These are phyloP conservation scores for Alosa alosa DNA, from an alignment of 2,113 vertebrate species.

Conservation along the genomic window DNA sequence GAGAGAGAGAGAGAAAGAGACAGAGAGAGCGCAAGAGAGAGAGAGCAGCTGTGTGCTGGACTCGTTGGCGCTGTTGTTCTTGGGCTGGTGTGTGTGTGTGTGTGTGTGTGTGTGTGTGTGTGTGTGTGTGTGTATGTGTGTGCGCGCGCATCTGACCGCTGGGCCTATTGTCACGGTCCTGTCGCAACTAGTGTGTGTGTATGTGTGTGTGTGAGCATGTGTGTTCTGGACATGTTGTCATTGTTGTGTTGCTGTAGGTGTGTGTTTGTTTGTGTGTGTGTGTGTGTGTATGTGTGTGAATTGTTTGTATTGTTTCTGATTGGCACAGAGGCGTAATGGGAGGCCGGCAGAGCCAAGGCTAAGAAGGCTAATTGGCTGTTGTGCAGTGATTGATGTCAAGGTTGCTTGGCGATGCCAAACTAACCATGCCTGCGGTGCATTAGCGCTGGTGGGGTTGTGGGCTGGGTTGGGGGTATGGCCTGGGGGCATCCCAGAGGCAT, in stretches of 20 bases:
- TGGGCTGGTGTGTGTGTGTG: background rate
- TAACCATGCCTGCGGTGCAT: conserved; percentile 51
- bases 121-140: background rate
- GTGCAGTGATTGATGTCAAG: conserved; percentile 62
- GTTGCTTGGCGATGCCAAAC: conserved; percentile 57
- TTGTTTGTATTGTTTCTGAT: conserved; percentile 40
- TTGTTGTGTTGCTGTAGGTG: background rate
- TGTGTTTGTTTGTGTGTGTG: background rate
- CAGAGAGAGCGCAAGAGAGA: too few species aligned
- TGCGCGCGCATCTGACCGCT: too few species aligned
- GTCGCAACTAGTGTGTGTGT: background rate
- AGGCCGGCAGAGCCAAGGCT: conserved; percentile 51
- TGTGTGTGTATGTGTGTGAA: background rate
- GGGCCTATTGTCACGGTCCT: too few species aligned
- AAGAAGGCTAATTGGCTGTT: conserved; percentile 63
- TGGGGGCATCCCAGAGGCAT: conserved; percentile 34
- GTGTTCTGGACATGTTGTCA: background rate
- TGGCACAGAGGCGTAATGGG: conserved; percentile 48
- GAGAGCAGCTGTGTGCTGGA: too few species aligned
- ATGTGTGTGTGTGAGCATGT: background rate
- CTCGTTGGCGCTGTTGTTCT: too few species aligned
- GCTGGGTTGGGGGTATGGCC: conserved; percentile 40
- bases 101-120: background rate
- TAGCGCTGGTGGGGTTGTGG: conserved; percentile 38
- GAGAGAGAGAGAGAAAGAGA: too few species aligned